Conservation (phyloP, 2,797 vertebrate genomes). For the Halcyon smyrnensis region DNA sequence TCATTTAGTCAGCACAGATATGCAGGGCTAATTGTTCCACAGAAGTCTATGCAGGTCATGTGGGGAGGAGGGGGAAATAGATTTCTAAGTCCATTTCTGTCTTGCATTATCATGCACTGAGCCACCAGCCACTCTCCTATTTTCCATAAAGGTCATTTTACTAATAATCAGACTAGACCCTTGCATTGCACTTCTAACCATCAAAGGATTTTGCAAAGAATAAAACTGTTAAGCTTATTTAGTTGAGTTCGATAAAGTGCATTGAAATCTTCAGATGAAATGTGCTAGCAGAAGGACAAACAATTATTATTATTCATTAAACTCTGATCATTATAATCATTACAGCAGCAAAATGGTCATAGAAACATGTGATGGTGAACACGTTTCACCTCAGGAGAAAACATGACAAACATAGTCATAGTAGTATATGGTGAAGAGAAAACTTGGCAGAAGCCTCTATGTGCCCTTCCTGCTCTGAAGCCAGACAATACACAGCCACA, state of each 20-base stretch:
- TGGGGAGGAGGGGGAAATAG: background rate
- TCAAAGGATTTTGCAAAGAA: constrained; percentile 28
- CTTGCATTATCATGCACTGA: background rate
- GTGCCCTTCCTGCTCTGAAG: background rate
- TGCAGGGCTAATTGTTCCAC: constrained; percentile 17
- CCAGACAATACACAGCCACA: background rate
- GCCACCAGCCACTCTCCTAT: background rate
- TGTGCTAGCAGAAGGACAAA: constrained; percentile 9
- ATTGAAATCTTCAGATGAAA: background rate
- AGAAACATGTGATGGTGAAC: background rate
- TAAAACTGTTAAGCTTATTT: background rate
- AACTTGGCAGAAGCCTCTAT: background rate
- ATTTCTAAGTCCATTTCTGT: constrained; percentile 19
- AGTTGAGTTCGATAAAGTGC: background rate
- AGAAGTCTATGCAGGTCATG: background rate
- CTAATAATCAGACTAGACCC: constrained; percentile 36
- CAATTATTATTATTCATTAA: constrained; percentile 12
- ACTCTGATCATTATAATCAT: background rate
- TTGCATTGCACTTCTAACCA: background rate
- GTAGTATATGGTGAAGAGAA: background rate
- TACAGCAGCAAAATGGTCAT: background rate
- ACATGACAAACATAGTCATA: background rate
- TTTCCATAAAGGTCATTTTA: constrained; percentile 52
- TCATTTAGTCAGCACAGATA: constrained; percentile 15
- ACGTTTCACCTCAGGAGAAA: background rate